Evolutionary conservation across 2,113 vertebrate species (phyloP).

Genomic region (Lethenteron camtschaticum): DNA sequence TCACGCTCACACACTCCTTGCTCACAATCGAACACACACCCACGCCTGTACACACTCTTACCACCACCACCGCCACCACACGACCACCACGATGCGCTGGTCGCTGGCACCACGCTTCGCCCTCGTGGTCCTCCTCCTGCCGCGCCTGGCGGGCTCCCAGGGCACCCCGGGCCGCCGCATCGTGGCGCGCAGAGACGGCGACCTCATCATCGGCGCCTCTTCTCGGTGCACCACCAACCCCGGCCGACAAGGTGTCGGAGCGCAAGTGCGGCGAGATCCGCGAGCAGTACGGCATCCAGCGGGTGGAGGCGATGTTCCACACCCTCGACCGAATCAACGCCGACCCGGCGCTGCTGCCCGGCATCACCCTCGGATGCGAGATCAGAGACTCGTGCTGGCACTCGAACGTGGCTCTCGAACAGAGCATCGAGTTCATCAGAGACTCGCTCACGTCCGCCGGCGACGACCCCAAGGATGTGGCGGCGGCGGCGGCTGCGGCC

Average conservation of each 20-base stretch:
- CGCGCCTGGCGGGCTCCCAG: neutral
- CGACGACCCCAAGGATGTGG: constrained; percentile 30
- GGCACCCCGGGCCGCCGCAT: constrained; percentile 22
- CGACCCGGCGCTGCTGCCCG: constrained; percentile 63
- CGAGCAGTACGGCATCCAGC: constrained; percentile 93
- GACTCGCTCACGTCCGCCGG: constrained; percentile 92
- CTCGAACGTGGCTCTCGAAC: constrained; percentile 84
- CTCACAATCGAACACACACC: neutral
- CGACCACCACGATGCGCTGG: neutral
- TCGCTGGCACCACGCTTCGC: neutral
- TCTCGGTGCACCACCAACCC: constrained; percentile 96
- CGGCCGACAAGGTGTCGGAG: constrained; percentile 77
- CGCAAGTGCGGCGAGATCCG: constrained; percentile 88
- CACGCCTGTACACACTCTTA: constrained; percentile 2
- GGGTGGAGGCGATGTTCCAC: constrained; percentile 97
- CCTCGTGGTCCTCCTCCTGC: neutral
- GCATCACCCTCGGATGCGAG: constrained; percentile 88
- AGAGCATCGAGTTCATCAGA: constrained; percentile 96
- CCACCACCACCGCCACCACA: neutral
- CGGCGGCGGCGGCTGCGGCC: neutral
- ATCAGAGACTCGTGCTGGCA: constrained; percentile 98
- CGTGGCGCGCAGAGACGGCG: constrained; percentile 85
- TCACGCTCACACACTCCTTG: neutral
- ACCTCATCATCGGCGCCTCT: constrained; percentile 96
- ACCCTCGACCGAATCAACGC: constrained; percentile 85